Percentiles rank a stretch among this genome's conserved stretches.
phyloP scores from a whole-genome alignment of 2,113 vertebrate species.

The Cathartes aura region DNA sequence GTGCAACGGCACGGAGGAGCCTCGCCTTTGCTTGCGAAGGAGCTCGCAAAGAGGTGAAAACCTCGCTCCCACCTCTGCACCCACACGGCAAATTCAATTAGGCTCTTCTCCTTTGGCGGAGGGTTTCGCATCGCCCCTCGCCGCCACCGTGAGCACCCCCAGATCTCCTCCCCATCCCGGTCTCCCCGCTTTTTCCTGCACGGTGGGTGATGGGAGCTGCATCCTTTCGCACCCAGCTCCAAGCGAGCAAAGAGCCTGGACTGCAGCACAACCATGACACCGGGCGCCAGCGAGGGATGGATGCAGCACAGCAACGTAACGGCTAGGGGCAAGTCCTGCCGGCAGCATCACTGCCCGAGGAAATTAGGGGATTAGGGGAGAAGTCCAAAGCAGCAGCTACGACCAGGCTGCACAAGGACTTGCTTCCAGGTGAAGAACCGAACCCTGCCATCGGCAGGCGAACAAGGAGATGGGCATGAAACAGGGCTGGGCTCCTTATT shows the following conservation, averaged over 20 bases:
- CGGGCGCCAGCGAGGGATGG: not conserved
- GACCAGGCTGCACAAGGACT: not conserved
- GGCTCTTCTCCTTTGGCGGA: not conserved
- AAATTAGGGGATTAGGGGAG: not conserved
- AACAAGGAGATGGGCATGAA: not conserved
- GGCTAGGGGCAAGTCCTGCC: not conserved
- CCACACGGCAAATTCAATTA: not conserved
- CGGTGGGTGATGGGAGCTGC: not conserved
- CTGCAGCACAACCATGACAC: not conserved
- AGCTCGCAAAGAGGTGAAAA: not conserved
- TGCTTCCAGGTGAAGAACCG: not conserved
- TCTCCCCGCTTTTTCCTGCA: not conserved
- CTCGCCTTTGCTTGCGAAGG: not conserved
- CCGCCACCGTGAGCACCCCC: rapidly evolving
- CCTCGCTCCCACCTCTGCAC: rapidly evolving
- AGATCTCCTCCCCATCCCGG: rapidly evolving
- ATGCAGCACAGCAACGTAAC: not conserved
- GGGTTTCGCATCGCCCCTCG: rapidly evolving
- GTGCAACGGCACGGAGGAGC: not conserved
- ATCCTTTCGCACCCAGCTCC: not conserved
- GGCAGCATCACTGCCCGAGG: not conserved
- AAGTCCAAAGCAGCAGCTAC: not conserved
- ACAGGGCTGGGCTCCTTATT: not conserved
- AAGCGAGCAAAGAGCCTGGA: rapidly evolving
- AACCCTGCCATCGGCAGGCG: rapidly evolving